phyloP scores from a whole-genome alignment of 2,888 invertebrate species.

The Melinopterus prodromus region DNA sequence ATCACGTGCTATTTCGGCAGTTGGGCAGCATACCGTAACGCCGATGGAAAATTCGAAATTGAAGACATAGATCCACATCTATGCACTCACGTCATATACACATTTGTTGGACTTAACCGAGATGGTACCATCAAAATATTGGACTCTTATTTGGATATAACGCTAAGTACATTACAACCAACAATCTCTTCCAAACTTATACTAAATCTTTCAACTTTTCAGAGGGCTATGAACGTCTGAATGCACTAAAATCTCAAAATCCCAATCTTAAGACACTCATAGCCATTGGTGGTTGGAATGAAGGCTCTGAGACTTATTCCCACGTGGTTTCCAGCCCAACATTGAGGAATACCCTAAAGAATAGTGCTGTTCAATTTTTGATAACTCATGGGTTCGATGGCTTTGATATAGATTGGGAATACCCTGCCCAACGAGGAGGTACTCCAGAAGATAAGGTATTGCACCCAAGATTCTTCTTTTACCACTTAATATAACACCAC shows the following conservation, averaged over 20 bases:
- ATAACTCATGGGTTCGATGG: conserved; percentile 71
- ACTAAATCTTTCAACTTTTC: conserved; percentile 53
- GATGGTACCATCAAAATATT: conserved; percentile 65
- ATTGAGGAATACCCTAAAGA: conserved; percentile 64
- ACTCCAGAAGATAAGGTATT: conserved; percentile 48
- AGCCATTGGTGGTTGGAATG: conserved; percentile 75
- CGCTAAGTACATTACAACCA: conserved; percentile 55
- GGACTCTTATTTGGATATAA: conserved; percentile 68
- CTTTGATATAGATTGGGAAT: conserved; percentile 78
- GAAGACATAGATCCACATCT: conserved; percentile 70
- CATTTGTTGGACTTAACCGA: conserved; percentile 72
- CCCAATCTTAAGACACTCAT: conserved; percentile 65
- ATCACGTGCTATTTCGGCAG: conserved; percentile 80
- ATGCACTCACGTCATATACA: conserved; percentile 80
- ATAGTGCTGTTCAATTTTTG: conserved; percentile 65
- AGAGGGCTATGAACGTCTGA: conserved; percentile 65
- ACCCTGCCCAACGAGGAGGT: conserved; percentile 66
- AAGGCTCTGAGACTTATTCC: conserved; percentile 57
- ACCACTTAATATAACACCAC: conserved; percentile 37
- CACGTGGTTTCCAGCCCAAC: conserved; percentile 60
- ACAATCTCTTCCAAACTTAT: not conserved
- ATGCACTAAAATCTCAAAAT: conserved; percentile 63
- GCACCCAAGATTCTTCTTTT: not conserved
- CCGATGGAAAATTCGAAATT: conserved; percentile 71
- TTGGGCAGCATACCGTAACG: conserved; percentile 76